These are phyloP conservation scores for Psittacula derbiana DNA, from an alignment of 2,797 vertebrate species.

Conservation along the genomic window DNA sequence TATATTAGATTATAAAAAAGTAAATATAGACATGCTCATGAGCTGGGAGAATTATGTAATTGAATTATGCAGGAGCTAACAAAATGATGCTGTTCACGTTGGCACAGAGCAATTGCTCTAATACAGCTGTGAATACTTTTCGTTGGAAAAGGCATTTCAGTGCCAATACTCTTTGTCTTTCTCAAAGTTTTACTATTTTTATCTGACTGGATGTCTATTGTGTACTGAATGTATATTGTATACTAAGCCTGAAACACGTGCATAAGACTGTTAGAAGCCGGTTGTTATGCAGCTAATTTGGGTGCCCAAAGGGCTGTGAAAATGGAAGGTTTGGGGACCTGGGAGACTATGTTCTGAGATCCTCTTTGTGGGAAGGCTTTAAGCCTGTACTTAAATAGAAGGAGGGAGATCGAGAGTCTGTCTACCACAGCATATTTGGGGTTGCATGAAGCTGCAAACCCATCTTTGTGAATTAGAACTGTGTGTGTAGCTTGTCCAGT, in stretches of 20 bases:
- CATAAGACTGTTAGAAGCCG: background rate
- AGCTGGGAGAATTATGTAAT: slow-evolving; percentile 31
- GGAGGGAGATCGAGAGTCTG: background rate
- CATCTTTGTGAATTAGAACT: background rate
- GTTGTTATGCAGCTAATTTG: background rate
- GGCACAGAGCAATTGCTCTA: background rate
- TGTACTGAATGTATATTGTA: background rate
- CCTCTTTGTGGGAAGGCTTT: background rate
- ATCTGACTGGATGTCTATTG: background rate
- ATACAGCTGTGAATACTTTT: background rate
- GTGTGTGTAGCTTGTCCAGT: background rate
- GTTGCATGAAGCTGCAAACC: background rate
- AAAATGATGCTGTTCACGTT: background rate
- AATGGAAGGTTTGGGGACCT: background rate
- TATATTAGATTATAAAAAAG: background rate
- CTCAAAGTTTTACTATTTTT: background rate
- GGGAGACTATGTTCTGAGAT: rapidly evolving
- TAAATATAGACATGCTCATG: background rate
- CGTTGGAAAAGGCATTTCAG: background rate
- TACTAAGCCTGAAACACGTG: background rate
- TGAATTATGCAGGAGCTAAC: slow-evolving; percentile 49
- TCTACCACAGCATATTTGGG: background rate
- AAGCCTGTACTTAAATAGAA: background rate
- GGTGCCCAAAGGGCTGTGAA: background rate
- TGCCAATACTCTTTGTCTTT: background rate